A percentile compares a stretch with the other conserved stretches of the same genome.
Evolutionary conservation across 2,888 invertebrate species (phyloP).

Genomic region (Tethea ocularis): DNA sequence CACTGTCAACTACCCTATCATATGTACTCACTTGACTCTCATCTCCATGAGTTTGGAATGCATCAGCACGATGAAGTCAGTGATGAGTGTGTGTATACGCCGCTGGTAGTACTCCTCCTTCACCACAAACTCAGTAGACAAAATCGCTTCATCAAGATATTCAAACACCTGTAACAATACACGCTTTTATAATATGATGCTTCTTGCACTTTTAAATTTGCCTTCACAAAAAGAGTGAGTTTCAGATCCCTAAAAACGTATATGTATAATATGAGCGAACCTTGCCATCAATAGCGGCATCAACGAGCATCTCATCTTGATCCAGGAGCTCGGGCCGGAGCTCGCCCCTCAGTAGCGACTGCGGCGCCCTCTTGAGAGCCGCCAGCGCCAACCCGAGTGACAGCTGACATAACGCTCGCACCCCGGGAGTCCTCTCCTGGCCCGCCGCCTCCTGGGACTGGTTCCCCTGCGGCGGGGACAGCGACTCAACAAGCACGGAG

Average conservation of each 20-base stretch:
- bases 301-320: constrained; percentile 91
- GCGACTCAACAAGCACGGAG: constrained; percentile 76
- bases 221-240: too few species aligned
- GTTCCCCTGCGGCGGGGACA: constrained; percentile 56
- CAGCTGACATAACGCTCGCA: constrained; percentile 65
- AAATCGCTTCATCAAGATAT: constrained; percentile 88
- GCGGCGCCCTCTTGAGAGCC: constrained; percentile 71
- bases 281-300: constrained; percentile 90
- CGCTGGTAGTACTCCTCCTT: constrained; percentile 91
- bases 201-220: too few species aligned
- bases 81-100: constrained; percentile 92
- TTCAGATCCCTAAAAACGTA: too few species aligned
- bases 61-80: constrained; percentile 96
- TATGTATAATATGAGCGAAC: constrained; percentile 32
- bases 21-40: constrained; percentile 80
- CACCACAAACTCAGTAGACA: constrained; percentile 87
- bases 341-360: constrained; percentile 54
- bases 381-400: constrained; percentile 66
- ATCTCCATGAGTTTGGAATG: constrained; percentile 90
- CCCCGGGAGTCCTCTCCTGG: constrained; percentile 38
- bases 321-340: constrained; percentile 77
- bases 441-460: constrained; percentile 31
- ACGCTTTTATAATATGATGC: too few species aligned
- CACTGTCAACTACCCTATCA: too few species aligned
- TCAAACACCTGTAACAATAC: constrained; percentile 86